Percentiles rank a stretch among this genome's conserved stretches.
These are phyloP conservation scores for Heterodera schachtii DNA, from an alignment of 1,140 invertebrate genomes.

Conservation along the genomic window DNA sequence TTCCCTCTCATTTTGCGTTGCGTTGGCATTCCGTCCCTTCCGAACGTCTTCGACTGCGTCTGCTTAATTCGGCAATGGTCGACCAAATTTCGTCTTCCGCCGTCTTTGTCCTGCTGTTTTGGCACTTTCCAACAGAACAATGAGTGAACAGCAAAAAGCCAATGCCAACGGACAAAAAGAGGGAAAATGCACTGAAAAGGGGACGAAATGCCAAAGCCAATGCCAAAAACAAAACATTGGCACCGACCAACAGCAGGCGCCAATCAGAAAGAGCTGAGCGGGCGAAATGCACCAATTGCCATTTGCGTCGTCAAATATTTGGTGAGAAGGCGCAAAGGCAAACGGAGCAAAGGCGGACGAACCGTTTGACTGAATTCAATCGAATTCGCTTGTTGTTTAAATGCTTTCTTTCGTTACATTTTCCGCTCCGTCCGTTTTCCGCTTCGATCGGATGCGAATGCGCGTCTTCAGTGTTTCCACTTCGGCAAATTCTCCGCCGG, in stretches of 20 bases:
- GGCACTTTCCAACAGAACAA: neutral
- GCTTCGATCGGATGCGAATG: slow-evolving; percentile 28
- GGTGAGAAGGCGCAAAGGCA: neutral
- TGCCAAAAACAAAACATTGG: neutral
- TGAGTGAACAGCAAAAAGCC: slow-evolving; percentile 11
- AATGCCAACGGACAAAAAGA: neutral
- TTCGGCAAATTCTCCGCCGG: slow-evolving; percentile 36
- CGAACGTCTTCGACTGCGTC: neutral
- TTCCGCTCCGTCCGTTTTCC: neutral
- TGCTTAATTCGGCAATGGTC: neutral
- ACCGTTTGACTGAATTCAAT: neutral
- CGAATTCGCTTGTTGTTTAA: neutral
- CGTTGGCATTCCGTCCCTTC: neutral
- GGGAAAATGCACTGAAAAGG: neutral
- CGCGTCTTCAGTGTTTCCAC: slow-evolving; percentile 44
- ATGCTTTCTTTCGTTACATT: neutral
- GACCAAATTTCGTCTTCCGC: neutral
- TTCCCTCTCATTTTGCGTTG: neutral
- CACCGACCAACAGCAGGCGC: slow-evolving; percentile 1
- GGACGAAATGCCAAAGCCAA: neutral
- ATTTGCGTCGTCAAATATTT: neutral
- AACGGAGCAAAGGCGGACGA: neutral
- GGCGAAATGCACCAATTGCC: slow-evolving; percentile 4
- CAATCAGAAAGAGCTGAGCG: neutral
- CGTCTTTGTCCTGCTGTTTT: neutral